Evolutionary conservation across 2,113 vertebrate species (phyloP).

Genomic region (Morone saxatilis): DNA sequence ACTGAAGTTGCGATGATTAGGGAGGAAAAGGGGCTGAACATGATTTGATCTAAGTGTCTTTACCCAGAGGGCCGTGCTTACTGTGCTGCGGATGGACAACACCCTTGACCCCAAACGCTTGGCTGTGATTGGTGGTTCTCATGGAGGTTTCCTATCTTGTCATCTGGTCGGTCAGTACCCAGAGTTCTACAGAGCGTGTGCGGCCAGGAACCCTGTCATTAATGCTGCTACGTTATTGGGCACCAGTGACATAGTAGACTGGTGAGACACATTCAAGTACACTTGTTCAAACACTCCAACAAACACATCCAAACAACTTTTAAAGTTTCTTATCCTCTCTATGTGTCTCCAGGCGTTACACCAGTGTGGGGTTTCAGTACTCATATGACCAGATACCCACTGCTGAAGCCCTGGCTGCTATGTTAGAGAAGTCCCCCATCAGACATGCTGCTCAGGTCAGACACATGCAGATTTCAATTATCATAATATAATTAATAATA

Average conservation of each 20-base stretch:
- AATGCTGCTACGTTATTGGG: slow-evolving; percentile 87
- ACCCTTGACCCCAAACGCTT: slow-evolving; percentile 81
- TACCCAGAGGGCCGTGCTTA: slow-evolving; percentile 80
- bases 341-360: slow-evolving; percentile 82
- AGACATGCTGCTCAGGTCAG: slow-evolving; percentile 81
- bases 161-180: slow-evolving; percentile 87
- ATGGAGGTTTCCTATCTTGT: slow-evolving; percentile 89
- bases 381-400: slow-evolving; percentile 84
- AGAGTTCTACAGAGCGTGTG: slow-evolving; percentile 85
- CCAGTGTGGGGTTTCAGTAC: slow-evolving; percentile 85
- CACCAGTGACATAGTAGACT: slow-evolving; percentile 90
- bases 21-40: neutral
- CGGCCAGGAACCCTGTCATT: slow-evolving; percentile 86
- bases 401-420: slow-evolving; percentile 80
- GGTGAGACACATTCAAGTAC: slow-evolving; percentile 77
- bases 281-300: neutral
- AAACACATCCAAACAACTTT: neutral
- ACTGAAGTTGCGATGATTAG: neutral
- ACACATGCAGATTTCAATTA: neutral
- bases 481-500: neutral
- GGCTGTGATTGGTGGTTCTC: slow-evolving; percentile 88
- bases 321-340: neutral
- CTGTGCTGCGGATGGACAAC: slow-evolving; percentile 67
- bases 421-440: slow-evolving; percentile 88
- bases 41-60: slow-evolving; percentile 1